phyloP scores from a whole-genome alignment of 2,888 invertebrate species.

The Dryococelus australis region DNA sequence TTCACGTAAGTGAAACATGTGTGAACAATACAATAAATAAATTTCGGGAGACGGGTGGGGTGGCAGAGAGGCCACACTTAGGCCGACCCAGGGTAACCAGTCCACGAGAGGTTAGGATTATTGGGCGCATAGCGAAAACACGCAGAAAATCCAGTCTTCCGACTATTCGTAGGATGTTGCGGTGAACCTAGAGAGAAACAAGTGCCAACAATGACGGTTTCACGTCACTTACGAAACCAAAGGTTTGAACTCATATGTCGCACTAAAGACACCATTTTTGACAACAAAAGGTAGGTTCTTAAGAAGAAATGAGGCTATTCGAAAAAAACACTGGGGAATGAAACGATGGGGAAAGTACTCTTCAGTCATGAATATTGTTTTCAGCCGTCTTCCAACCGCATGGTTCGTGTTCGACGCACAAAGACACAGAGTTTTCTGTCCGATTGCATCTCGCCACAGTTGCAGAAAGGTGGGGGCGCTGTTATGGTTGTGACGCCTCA shows the following conservation, averaged over 20 bases:
- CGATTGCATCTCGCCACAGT: too few relatives aligned
- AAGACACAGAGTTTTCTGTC: too few relatives aligned
- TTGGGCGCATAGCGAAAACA: background rate
- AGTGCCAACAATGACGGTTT: background rate
- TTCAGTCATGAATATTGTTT: background rate
- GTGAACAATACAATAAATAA: background rate
- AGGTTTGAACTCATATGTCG: background rate
- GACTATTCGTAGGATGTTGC: background rate
- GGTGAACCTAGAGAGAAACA: background rate
- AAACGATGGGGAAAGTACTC: background rate
- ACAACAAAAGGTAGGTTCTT: background rate
- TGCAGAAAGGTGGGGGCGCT: too few relatives aligned
- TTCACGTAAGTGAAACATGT: background rate
- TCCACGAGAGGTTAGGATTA: background rate
- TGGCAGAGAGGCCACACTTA: background rate
- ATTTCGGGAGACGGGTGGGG: conserved; percentile 1
- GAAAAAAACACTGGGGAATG: background rate
- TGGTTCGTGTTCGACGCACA: background rate
- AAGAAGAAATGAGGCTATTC: background rate
- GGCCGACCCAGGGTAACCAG: conserved; percentile 17
- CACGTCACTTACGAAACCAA: background rate
- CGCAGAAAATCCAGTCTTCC: conserved; percentile 1
- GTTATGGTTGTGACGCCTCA: too few relatives aligned
- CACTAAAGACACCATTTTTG: background rate
- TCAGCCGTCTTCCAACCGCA: background rate